A percentile compares a stretch with the other conserved stretches of the same genome.
Evolutionary conservation across 2,888 invertebrate genomes (phyloP).

Genomic region (Dasysyrphus tricinctus): DNA sequence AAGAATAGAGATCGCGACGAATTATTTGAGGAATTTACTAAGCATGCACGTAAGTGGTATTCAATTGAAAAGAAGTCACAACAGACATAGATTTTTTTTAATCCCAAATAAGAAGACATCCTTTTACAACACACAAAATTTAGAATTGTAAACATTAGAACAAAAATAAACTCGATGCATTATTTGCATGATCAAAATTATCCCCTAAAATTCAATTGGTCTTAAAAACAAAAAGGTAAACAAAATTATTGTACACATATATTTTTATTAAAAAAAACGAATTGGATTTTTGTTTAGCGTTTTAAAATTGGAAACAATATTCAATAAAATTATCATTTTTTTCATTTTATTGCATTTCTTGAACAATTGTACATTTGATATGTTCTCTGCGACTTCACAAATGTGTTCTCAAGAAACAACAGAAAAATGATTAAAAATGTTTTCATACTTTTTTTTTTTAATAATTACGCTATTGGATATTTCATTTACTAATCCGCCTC

Average conservation of each 20-base stretch:
- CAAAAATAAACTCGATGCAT: slow-evolving; percentile 36
- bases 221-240: slow-evolving; percentile 39
- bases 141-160: slow-evolving; percentile 40
- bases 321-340: neutral
- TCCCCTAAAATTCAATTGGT: slow-evolving; percentile 62
- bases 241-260: slow-evolving; percentile 30
- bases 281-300: slow-evolving; percentile 83
- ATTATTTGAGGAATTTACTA: slow-evolving; percentile 99
- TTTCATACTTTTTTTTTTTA: slow-evolving; percentile 27
- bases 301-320: slow-evolving; percentile 41
- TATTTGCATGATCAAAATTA: slow-evolving; percentile 65
- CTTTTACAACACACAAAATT: slow-evolving; percentile 61
- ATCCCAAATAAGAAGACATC: slow-evolving; percentile 52
- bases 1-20: slow-evolving; percentile 99
- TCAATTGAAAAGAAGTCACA: slow-evolving; percentile 78
- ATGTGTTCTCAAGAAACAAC: slow-evolving; percentile 20
- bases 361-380: slow-evolving; percentile 17
- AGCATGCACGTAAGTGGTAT: slow-evolving; percentile 97
- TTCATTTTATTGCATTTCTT: slow-evolving; percentile 25
- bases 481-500: slow-evolving; percentile 56
- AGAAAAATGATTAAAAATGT: slow-evolving; percentile 38
- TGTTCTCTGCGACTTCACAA: slow-evolving; percentile 18
- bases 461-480: slow-evolving; percentile 54
- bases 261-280: slow-evolving; percentile 71
- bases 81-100: slow-evolving; percentile 67